Evolutionary conservation across 1,140 invertebrate genomes (phyloP).

Genomic region (Parasteatoda tepidariorum): DNA sequence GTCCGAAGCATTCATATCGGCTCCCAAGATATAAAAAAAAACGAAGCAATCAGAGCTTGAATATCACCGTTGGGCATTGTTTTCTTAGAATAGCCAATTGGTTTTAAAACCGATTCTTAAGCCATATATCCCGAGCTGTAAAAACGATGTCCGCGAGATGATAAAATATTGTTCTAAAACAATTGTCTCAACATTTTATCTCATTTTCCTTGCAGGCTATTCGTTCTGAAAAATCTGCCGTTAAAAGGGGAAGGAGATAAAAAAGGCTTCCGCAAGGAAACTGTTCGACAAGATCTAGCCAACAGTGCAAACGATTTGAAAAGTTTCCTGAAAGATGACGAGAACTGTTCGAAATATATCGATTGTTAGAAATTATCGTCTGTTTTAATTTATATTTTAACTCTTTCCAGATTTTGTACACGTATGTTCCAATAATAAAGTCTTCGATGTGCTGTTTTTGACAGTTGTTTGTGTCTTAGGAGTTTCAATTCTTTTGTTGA

Average conservation of each 20-base stretch:
- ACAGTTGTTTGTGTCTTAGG: slow-evolving; percentile 6
- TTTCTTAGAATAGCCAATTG: neutral
- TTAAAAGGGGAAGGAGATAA: slow-evolving; percentile 9
- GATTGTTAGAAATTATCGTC: neutral
- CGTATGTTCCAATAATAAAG: slow-evolving; percentile 28
- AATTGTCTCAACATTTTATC: neutral
- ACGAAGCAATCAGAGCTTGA: neutral
- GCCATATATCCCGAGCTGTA: neutral
- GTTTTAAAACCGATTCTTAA: neutral
- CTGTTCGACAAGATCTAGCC: neutral
- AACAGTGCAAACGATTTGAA: neutral
- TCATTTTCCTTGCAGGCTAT: slow-evolving; percentile 11
- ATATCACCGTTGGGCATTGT: neutral
- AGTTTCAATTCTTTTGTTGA: no score
- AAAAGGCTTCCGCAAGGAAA: neutral
- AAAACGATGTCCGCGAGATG: neutral
- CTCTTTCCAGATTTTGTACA: slow-evolving; percentile 28
- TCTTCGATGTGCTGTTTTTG: slow-evolving; percentile 23
- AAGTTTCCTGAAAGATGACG: neutral
- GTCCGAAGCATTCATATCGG: neutral
- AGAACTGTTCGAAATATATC: neutral
- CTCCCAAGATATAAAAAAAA: neutral
- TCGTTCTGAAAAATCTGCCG: slow-evolving; percentile 6
- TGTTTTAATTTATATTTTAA: slow-evolving; percentile 17
- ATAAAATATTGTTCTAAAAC: neutral